phyloP scores from a whole-genome alignment of 2,113 vertebrate species.

The Neoarius graeffei region DNA sequence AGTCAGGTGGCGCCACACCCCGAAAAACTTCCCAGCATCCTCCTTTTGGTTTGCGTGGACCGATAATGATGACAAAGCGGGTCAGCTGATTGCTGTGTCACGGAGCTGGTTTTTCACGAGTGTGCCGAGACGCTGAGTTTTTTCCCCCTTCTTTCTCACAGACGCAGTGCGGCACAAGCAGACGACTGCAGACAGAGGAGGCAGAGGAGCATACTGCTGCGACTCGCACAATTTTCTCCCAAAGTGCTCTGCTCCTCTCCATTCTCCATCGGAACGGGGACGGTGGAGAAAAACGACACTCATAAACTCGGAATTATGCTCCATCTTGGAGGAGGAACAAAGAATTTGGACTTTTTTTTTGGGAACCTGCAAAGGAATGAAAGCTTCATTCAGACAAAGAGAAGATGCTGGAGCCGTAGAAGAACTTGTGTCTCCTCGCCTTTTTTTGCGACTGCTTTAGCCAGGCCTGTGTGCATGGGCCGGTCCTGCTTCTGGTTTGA shows the following conservation, averaged over 20 bases:
- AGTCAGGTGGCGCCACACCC: slow-evolving; percentile 70
- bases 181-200: slow-evolving; percentile 58
- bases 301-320: slow-evolving; percentile 48
- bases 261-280: slow-evolving; percentile 15
- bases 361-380: background rate
- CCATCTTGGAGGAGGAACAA: slow-evolving; percentile 10
- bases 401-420: background rate
- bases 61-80: slow-evolving; percentile 73
- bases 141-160: slow-evolving; percentile 55
- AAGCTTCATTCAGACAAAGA: background rate
- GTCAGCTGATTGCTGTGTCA: slow-evolving; percentile 91
- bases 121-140: slow-evolving; percentile 52
- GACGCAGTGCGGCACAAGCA: slow-evolving; percentile 65
- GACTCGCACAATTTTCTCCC: slow-evolving; percentile 44
- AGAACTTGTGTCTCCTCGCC: background rate
- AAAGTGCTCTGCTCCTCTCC: background rate
- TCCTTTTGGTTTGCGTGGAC: slow-evolving; percentile 65
- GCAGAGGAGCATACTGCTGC: slow-evolving; percentile 64
- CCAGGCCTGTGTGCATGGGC: slow-evolving; percentile 30
- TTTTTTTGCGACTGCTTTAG: background rate
- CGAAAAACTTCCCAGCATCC: slow-evolving; percentile 63
- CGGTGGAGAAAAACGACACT: background rate
- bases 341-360: slow-evolving; percentile 7
- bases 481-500: background rate
- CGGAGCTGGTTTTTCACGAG: slow-evolving; percentile 74